A percentile compares a stretch with the other conserved stretches of the same genome.
phyloP scores from a whole-genome alignment of 2,888 invertebrate genomes.

The Dorcus hopei region DNA sequence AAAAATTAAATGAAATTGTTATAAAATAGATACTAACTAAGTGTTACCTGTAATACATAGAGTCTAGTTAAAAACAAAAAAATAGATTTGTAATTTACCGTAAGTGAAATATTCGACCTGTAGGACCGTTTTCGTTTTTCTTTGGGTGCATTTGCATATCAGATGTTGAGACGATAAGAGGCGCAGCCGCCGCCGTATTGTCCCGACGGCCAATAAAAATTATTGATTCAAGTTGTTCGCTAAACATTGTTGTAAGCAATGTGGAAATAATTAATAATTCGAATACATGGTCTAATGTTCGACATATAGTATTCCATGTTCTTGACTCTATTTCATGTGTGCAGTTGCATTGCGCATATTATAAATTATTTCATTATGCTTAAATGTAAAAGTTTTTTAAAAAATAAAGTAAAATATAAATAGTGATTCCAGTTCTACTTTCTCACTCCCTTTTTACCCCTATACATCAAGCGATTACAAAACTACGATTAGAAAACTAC shows the following conservation, averaged over 20 bases:
- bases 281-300: slow-evolving; percentile 26
- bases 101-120: slow-evolving; percentile 13
- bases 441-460: too few species aligned
- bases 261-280: slow-evolving; percentile 4
- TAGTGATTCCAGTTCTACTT: background rate
- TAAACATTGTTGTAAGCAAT: slow-evolving; percentile 15
- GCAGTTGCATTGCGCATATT: slow-evolving; percentile 24
- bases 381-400: slow-evolving; percentile 43
- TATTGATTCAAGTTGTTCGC: slow-evolving; percentile 17
- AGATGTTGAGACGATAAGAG: background rate
- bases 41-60: slow-evolving; percentile 53
- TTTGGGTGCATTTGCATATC: slow-evolving; percentile 9
- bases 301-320: slow-evolving; percentile 25
- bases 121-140: slow-evolving; percentile 11
- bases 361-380: slow-evolving; percentile 37
- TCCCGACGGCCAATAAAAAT: slow-evolving; percentile 14
- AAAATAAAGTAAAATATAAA: slow-evolving; percentile 26
- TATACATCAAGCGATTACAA: too few species aligned
- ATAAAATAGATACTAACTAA: slow-evolving; percentile 48
- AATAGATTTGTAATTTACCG: slow-evolving; percentile 29
- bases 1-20: slow-evolving; percentile 46
- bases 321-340: slow-evolving; percentile 29
- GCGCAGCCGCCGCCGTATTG: slow-evolving; percentile 8
- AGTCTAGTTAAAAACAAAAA: slow-evolving; percentile 50
- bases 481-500: too few species aligned